Percentiles rank a stretch among this genome's conserved stretches.
Conservation (phyloP, 2,113 vertebrate genomes). For the Colaptes auratus region DNA sequence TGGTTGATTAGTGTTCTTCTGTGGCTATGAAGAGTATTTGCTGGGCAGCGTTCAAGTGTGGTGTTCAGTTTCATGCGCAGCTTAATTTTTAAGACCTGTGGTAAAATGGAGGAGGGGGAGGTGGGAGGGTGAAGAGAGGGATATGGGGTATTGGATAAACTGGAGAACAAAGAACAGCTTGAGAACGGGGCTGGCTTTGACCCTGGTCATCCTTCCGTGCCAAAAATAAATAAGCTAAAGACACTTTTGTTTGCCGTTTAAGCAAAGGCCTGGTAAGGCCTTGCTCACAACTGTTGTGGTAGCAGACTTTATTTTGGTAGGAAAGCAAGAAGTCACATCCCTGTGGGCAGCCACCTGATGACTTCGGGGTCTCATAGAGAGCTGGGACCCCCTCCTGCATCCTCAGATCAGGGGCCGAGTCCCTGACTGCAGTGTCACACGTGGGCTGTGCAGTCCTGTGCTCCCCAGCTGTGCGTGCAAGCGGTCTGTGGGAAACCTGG, state of each 20-base stretch:
- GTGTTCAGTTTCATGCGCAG: conserved; percentile 55
- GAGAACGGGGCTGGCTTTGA: conserved; percentile 21
- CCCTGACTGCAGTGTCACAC: fast-evolving
- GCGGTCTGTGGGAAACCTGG: not conserved
- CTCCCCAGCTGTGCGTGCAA: fast-evolving
- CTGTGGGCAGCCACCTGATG: not conserved
- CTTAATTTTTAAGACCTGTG: conserved; percentile 66
- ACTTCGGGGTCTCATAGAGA: fast-evolving
- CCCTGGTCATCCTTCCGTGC: not conserved
- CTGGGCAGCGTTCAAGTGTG: conserved; percentile 37
- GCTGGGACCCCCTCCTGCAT: not conserved
- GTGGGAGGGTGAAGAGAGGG: not conserved
- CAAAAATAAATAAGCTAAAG: conserved; percentile 19
- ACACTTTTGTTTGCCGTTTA: not conserved
- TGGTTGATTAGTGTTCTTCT: conserved; percentile 12
- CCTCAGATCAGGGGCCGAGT: not conserved
- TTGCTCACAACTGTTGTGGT: not conserved
- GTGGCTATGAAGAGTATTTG: conserved; percentile 38
- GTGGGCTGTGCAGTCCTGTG: not conserved
- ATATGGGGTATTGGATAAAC: conserved; percentile 41
- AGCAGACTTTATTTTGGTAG: not conserved
- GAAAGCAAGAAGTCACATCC: not conserved
- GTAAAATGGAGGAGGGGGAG: conserved; percentile 34
- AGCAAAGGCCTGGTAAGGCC: not conserved
- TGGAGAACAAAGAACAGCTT: conserved; percentile 27